A percentile compares a stretch with the other conserved stretches of the same genome.
These are phyloP conservation scores for Baronia brevicornis DNA, from an alignment of 2,888 invertebrate species.

Conservation along the genomic window DNA sequence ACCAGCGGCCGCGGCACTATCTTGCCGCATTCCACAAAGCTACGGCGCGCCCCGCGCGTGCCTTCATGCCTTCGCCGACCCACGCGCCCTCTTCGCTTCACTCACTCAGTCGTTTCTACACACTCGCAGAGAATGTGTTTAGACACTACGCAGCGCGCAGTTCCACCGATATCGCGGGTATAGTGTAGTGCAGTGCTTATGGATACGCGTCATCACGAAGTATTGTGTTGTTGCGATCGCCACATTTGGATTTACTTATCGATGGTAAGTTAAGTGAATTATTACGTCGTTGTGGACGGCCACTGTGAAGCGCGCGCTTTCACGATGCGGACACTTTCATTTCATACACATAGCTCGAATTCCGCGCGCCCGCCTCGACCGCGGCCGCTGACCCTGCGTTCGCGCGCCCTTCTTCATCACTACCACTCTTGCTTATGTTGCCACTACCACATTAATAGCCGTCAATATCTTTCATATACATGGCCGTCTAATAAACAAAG, in stretches of 20 bases:
- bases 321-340: constrained; percentile 74
- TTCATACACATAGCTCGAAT: constrained; percentile 74
- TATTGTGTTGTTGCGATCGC: constrained; percentile 49
- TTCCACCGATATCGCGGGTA: constrained; percentile 46
- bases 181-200: constrained; percentile 69
- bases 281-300: constrained; percentile 39
- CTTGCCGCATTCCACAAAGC: constrained; percentile 57
- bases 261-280: constrained; percentile 59
- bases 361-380: constrained; percentile 66
- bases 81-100: constrained; percentile 80
- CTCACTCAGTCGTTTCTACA: constrained; percentile 49
- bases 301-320: constrained; percentile 69
- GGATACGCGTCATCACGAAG: constrained; percentile 62
- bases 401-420: constrained; percentile 63
- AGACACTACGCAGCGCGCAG: constrained; percentile 34
- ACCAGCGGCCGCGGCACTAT: constrained; percentile 37
- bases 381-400: constrained; percentile 75
- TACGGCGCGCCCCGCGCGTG: constrained; percentile 69
- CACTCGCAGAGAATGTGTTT: constrained; percentile 50
- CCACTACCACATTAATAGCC: constrained; percentile 18
- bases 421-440: constrained; percentile 36
- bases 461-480: background rate
- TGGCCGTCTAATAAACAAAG: no score
- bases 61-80: constrained; percentile 78
- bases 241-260: constrained; percentile 66